These are phyloP conservation scores for Corticium candelabrum DNA, from an alignment of 37 sponge, comb jelly and placozoan genomes.

Conservation along the genomic window DNA sequence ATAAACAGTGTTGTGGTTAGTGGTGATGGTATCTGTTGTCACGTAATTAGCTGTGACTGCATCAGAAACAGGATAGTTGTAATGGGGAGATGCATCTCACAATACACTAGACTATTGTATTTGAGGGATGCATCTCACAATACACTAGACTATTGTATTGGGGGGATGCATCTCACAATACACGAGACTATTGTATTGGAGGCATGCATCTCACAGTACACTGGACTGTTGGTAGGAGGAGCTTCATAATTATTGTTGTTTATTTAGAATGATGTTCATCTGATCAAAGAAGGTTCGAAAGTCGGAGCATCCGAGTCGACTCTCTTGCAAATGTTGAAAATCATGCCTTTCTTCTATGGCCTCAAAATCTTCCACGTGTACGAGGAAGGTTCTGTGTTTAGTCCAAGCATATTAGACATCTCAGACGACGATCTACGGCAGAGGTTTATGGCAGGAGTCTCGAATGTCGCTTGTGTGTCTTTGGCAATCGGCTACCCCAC, in stretches of 20 bases:
- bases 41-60: too few relatives aligned
- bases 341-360: slow-evolving; percentile 90
- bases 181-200: too few relatives aligned
- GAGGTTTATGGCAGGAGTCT: slow-evolving; percentile 62
- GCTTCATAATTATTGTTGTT: neutral
- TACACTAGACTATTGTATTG: too few relatives aligned
- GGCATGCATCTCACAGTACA: too few relatives aligned
- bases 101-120: too few relatives aligned
- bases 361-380: slow-evolving; percentile 70
- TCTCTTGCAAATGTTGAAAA: slow-evolving; percentile 96
- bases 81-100: neutral
- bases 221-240: too few relatives aligned
- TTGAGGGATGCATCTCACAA: too few relatives aligned
- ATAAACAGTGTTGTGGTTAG: too few relatives aligned
- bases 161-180: too few relatives aligned
- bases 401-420: slow-evolving; percentile 78
- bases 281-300: slow-evolving; percentile 72
- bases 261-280: slow-evolving; percentile 68
- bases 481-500: slow-evolving; percentile 87
- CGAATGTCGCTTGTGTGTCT: slow-evolving; percentile 73
- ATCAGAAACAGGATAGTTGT: too few relatives aligned
- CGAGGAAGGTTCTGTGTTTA: slow-evolving; percentile 81
- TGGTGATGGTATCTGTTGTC: too few relatives aligned
- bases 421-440: slow-evolving; percentile 63
- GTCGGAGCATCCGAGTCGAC: slow-evolving; percentile 94